Evolutionary conservation across 2,113 vertebrate species (phyloP).

Genomic region (Brachypteracias leptosomus): DNA sequence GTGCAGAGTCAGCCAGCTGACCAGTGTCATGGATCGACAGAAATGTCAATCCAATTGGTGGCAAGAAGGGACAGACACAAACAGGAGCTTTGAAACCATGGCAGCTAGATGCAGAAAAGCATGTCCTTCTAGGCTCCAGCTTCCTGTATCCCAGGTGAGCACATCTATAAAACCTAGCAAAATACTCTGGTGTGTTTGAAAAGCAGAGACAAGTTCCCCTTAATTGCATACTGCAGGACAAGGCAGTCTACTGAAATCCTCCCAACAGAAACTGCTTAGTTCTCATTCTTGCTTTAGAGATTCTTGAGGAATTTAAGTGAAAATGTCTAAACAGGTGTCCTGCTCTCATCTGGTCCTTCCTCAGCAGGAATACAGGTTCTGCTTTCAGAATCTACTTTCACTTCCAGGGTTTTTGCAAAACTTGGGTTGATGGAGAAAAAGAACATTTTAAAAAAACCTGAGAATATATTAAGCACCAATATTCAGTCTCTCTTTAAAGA

Average conservation of each 20-base stretch:
- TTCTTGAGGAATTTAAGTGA: neutral
- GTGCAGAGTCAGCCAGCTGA: neutral
- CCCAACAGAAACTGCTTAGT: neutral
- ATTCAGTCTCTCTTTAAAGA: conserved; percentile 20
- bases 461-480: neutral
- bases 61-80: neutral
- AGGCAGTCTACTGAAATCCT: neutral
- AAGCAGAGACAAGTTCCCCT: neutral
- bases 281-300: neutral
- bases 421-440: neutral
- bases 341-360: neutral
- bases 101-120: neutral
- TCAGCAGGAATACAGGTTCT: neutral
- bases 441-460: neutral
- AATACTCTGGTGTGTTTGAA: neutral
- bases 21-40: neutral
- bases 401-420: neutral
- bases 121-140: neutral
- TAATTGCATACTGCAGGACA: neutral
- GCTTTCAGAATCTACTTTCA: neutral
- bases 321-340: neutral
- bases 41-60: neutral
- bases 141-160: neutral
- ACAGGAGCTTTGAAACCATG: neutral
- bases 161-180: neutral